These are phyloP conservation scores for Microctenopoma steveboyesi DNA, from an alignment of 2,797 vertebrate species.

Conservation along the genomic window DNA sequence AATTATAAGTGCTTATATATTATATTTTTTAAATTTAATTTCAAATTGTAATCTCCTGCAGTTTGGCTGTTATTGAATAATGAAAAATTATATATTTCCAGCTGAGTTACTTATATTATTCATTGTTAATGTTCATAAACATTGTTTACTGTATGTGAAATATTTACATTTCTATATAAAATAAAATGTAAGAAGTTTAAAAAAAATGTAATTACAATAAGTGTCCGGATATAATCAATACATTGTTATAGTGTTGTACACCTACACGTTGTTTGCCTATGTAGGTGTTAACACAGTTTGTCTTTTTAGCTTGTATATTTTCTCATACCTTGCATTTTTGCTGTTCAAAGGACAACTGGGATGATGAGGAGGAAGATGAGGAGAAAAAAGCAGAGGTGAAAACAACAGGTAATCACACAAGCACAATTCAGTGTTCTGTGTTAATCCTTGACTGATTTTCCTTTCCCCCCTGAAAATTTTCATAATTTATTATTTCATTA, in stretches of 20 bases:
- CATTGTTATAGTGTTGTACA: neutral
- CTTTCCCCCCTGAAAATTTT: neutral
- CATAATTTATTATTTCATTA: neutral
- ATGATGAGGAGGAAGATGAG: constrained; percentile 90
- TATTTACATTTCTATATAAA: neutral
- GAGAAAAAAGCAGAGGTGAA: constrained; percentile 84
- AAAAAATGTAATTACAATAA: too few relatives aligned
- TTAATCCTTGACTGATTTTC: neutral
- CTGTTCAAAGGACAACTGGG: constrained; percentile 94
- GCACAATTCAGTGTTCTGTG: neutral
- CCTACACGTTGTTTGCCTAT: neutral
- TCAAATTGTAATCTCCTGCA: neutral
- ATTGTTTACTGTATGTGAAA: neutral
- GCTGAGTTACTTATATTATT: neutral
- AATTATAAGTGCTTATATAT: neutral
- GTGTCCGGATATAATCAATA: too few relatives aligned
- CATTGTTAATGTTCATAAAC: too few relatives aligned
- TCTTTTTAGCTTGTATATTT: neutral
- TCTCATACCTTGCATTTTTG: constrained; percentile 19
- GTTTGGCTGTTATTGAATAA: neutral
- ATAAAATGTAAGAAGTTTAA: too few relatives aligned
- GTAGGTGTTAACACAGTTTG: neutral
- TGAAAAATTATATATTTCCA: neutral
- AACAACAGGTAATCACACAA: constrained; percentile 82
- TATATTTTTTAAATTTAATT: too few relatives aligned